Evolutionary conservation across 2,888 invertebrate genomes (phyloP).

Genomic region (Anorthoa munda): DNA sequence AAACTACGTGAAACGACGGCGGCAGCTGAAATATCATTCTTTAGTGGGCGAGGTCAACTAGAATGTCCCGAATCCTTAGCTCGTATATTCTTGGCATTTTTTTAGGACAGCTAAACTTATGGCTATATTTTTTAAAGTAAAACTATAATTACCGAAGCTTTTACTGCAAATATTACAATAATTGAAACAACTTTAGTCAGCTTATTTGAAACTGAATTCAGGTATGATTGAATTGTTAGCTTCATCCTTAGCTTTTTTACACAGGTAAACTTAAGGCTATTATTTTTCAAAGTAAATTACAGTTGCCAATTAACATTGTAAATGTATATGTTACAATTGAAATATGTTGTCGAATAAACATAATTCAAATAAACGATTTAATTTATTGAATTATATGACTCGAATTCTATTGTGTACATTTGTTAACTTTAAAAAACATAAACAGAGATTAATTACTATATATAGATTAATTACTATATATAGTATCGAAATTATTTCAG

Average conservation of each 20-base stretch:
- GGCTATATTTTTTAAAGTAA: neutral
- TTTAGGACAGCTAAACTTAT: neutral
- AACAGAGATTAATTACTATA: neutral
- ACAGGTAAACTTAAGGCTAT: too few relatives aligned
- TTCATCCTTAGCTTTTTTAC: too few relatives aligned
- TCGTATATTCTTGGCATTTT: constrained; percentile 7
- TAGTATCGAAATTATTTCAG: too few relatives aligned
- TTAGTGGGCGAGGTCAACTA: constrained; percentile 18
- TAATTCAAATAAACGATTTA: constrained; percentile 1
- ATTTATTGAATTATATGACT: neutral
- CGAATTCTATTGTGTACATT: neutral
- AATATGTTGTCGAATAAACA: neutral
- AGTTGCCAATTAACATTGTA: too few relatives aligned
- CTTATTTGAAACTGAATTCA: too few relatives aligned
- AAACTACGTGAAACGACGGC: constrained; percentile 49
- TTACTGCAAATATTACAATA: neutral
- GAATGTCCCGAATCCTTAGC: constrained; percentile 17
- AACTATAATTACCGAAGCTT: neutral
- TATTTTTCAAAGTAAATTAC: too few relatives aligned
- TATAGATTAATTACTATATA: fast-evolving
- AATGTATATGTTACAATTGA: neutral
- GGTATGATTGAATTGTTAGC: too few relatives aligned
- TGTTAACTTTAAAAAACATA: neutral
- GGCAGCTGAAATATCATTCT: constrained; percentile 47
- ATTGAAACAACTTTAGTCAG: too few relatives aligned